A percentile compares a stretch with the other conserved stretches of the same genome.
Conservation (phyloP, 2,888 invertebrate species). For the Dexiosoma caninum region DNA sequence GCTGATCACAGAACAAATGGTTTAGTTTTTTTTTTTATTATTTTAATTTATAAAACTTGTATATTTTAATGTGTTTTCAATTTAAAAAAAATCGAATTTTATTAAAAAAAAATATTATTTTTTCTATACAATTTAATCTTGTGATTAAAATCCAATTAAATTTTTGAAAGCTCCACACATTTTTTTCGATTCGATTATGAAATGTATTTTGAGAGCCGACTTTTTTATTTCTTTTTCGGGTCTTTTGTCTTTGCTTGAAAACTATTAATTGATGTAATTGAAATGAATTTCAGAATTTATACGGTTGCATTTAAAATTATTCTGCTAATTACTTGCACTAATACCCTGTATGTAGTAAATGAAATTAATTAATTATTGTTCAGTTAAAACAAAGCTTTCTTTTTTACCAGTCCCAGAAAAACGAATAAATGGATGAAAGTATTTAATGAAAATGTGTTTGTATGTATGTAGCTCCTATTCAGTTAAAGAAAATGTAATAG, state of each 20-base stretch:
- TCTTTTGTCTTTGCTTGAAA: constrained; percentile 8
- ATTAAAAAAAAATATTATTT: neutral
- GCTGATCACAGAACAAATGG: constrained; percentile 64
- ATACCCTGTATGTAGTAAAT: constrained; percentile 48
- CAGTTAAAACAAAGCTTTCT: neutral
- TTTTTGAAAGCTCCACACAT: neutral
- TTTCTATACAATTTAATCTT: neutral
- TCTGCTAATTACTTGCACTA: constrained; percentile 33
- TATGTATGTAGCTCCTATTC: too few species aligned
- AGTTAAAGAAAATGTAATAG: too few species aligned
- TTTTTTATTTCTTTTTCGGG: neutral
- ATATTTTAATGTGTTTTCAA: constrained; percentile 51
- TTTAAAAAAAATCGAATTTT: constrained; percentile 20
- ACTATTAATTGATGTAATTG: too few species aligned
- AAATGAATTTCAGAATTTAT: constrained; percentile 7
- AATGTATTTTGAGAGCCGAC: neutral
- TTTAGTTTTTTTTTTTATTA: constrained; percentile 47
- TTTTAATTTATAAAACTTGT: constrained; percentile 41
- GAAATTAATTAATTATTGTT: neutral
- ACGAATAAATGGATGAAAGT: neutral
- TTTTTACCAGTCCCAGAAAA: neutral
- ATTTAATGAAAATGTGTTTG: too few species aligned
- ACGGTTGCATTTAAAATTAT: neutral
- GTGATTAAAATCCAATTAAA: neutral
- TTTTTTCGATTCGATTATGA: neutral